A percentile compares a stretch with the other conserved stretches of the same genome.
Conservation (phyloP, 2,113 vertebrate species). For the Chamaea fasciata region DNA sequence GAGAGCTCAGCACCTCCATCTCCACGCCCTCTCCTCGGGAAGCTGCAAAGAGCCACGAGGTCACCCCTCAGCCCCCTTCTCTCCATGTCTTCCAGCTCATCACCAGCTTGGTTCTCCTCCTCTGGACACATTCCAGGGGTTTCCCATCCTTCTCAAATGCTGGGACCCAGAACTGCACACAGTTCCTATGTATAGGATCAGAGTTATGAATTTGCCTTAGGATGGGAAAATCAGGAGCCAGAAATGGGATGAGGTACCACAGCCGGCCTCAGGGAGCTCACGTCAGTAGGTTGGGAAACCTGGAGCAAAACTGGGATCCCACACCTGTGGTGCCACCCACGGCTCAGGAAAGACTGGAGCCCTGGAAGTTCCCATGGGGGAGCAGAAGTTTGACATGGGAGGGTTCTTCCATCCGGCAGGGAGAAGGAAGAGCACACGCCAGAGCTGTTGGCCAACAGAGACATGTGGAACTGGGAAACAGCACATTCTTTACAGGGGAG, state of each 20-base stretch:
- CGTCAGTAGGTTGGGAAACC: accelerated
- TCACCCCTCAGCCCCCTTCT: neutral
- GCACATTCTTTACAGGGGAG: neutral
- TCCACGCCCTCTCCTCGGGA: accelerated
- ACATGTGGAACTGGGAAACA: neutral
- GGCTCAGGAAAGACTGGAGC: neutral
- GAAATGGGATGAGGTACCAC: neutral
- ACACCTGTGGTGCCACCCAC: neutral
- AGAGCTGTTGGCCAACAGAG: neutral
- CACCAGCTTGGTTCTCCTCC: neutral
- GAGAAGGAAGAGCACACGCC: neutral
- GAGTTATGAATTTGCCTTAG: neutral
- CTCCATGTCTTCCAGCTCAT: neutral
- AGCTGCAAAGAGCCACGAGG: neutral
- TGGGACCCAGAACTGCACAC: neutral
- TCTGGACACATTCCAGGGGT: neutral
- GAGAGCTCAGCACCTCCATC: neutral
- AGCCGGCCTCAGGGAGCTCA: neutral
- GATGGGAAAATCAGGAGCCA: neutral
- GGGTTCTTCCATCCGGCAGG: neutral
- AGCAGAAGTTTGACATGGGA: neutral
- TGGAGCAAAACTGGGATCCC: neutral
- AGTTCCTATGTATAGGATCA: neutral
- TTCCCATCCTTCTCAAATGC: neutral
- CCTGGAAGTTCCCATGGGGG: neutral